Evolutionary conservation across 1,140 invertebrate genomes (phyloP).

Genomic region (Diplogasteroides magnus): DNA sequence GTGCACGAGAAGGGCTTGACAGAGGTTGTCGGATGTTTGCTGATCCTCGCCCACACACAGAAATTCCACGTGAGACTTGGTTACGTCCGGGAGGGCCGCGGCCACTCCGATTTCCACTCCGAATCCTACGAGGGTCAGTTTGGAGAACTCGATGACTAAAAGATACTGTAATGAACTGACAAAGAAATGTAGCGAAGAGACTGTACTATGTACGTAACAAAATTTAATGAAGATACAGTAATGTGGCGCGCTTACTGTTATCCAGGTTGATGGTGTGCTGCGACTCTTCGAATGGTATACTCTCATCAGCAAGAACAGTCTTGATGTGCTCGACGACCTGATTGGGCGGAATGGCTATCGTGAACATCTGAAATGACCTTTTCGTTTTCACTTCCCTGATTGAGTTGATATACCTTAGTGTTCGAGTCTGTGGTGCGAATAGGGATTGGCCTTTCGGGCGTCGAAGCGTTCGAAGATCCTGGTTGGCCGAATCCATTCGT

Average conservation of each 20-base stretch:
- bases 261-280: neutral
- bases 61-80: constrained; percentile 27
- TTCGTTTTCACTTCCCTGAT: neutral
- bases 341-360: neutral
- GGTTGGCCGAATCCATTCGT: too few relatives aligned
- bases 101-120: constrained; percentile 29
- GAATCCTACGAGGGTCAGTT: constrained; percentile 11
- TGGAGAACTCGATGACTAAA: too few relatives aligned
- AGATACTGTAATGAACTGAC: constrained; percentile 15
- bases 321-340: neutral
- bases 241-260: neutral
- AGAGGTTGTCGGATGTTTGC: neutral
- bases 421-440: constrained; percentile 9
- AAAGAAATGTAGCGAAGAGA: neutral
- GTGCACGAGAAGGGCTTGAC: neutral
- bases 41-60: neutral
- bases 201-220: constrained; percentile 7
- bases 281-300: neutral
- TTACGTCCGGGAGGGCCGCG: constrained; percentile 12
- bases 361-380: neutral
- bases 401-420: constrained; percentile 10
- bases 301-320: neutral
- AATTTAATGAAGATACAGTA: neutral
- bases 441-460: constrained; percentile 21
- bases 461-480: constrained; percentile 17